A percentile compares a stretch with the other conserved stretches of the same genome.
Conservation (phyloP, 92 coral and sea anemone genomes). For the Phenganax subtilis region DNA sequence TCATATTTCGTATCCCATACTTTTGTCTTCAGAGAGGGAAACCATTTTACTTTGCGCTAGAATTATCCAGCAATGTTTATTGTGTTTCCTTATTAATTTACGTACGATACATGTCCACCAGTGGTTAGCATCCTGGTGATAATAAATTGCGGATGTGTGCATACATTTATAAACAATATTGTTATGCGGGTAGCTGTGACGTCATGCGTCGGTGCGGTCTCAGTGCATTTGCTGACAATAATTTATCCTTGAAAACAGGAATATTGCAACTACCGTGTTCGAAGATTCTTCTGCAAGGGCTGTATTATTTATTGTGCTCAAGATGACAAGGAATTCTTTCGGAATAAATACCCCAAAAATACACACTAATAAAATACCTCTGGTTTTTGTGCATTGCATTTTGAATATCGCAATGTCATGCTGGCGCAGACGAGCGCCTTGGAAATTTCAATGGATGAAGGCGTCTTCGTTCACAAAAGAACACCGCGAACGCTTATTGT, state of each 20-base stretch:
- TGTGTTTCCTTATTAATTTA: not conserved
- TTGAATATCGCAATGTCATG: not conserved
- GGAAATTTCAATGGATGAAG: not conserved
- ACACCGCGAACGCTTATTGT: not conserved
- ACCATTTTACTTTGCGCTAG: not conserved
- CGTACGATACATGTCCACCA: not conserved
- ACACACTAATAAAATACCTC: too few species aligned
- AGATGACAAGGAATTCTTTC: not conserved
- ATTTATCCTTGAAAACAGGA: too few species aligned
- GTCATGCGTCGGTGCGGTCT: conserved; percentile 6
- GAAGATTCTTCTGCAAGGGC: not conserved
- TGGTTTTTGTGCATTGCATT: not conserved
- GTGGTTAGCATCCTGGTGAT: not conserved
- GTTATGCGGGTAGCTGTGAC: not conserved
- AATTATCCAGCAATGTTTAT: not conserved
- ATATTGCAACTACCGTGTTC: too few species aligned
- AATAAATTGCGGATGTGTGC: not conserved
- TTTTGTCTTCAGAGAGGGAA: not conserved
- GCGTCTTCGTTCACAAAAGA: not conserved
- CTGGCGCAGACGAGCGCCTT: conserved; percentile 18
- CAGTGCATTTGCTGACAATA: too few species aligned
- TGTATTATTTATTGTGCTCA: not conserved
- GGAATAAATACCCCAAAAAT: too few species aligned
- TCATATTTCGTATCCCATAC: too few species aligned
- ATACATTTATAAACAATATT: not conserved